Percentiles rank a stretch among this genome's conserved stretches.
Conservation (phyloP, 1,140 invertebrate genomes). For the Diachasma alloeum region DNA sequence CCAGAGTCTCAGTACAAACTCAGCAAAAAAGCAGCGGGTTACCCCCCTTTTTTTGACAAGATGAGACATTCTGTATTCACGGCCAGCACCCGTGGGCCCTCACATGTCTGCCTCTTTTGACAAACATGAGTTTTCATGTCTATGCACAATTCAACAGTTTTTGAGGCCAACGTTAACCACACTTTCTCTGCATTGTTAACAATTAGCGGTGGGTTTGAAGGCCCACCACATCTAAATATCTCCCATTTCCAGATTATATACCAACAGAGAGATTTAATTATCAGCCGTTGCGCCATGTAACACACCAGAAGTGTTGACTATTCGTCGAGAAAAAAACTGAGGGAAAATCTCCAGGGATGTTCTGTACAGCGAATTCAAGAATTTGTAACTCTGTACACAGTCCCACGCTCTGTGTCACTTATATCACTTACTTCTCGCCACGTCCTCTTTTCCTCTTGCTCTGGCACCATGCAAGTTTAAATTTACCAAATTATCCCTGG, state of each 20-base stretch:
- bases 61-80: neutral
- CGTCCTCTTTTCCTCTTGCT: neutral
- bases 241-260: neutral
- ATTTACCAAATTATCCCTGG: neutral
- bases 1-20: neutral
- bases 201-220: neutral
- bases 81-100: neutral
- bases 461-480: neutral
- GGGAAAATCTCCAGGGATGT: neutral
- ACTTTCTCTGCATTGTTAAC: neutral
- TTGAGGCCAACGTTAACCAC: neutral
- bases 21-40: neutral
- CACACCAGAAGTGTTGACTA: neutral
- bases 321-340: neutral
- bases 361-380: neutral
- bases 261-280: neutral
- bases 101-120: neutral
- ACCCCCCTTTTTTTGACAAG: neutral
- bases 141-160: neutral
- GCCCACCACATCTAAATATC: neutral
- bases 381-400: neutral
- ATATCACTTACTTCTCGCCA: neutral
- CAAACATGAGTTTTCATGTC: neutral
- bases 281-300: neutral
- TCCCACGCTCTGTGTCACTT: neutral